Conservation (phyloP, 2,113 vertebrate species). For the Fregata magnificens region DNA sequence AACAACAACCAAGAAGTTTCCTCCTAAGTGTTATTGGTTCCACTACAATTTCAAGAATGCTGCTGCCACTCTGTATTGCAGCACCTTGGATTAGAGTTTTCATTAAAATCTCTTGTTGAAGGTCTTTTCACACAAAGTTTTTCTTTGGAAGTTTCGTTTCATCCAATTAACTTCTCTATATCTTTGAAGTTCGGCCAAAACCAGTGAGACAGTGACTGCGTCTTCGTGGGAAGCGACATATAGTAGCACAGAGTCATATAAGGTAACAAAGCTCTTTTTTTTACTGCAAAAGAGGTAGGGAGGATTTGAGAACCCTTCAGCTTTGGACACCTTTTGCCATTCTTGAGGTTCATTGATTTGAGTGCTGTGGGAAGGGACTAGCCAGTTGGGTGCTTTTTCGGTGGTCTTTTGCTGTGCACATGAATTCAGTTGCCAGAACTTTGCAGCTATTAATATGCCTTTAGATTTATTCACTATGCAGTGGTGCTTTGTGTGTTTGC, state of each 20-base stretch:
- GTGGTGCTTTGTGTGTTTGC: fast-evolving
- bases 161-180: conserved; percentile 41
- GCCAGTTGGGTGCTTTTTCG: neutral
- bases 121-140: neutral
- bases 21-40: neutral
- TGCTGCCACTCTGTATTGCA: neutral
- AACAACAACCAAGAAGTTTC: neutral
- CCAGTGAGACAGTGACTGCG: neutral
- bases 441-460: neutral
- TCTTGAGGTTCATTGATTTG: neutral
- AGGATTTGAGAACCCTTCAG: neutral
- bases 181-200: conserved; percentile 27
- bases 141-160: conserved; percentile 10
- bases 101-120: neutral
- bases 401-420: neutral
- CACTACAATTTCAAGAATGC: neutral
- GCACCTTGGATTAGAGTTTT: neutral
- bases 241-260: neutral
- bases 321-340: neutral
- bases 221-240: neutral
- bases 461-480: neutral
- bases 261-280: neutral
- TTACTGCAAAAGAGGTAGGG: neutral
- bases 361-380: neutral
- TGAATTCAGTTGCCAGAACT: neutral